Evolutionary conservation across 2,888 invertebrate genomes (phyloP), one percentile per base, ranked within the genome.

Genomic region (Rhagophthalmus giganteus): DNA sequence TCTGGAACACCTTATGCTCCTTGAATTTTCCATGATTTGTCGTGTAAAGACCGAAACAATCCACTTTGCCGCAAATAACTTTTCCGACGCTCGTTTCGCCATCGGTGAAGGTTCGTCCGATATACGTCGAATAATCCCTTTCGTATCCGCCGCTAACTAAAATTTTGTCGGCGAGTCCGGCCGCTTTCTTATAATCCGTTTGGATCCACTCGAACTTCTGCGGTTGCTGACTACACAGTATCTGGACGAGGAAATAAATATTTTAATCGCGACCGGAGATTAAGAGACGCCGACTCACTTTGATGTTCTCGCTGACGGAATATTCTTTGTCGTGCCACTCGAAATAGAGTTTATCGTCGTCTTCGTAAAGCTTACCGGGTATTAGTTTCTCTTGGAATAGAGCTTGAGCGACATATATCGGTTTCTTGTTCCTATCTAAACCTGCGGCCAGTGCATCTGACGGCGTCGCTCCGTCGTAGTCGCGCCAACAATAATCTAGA

Each of bases 21-120:
- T 25, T 10, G 0, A 1, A 10, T 8, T 20, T 26, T 13, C 41
- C 37, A 31, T 41, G 20, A 24, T 15, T 27, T 2, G 52, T 25
- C 2, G 15, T 41, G 24, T 34, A 52, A 7, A 52, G 25, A 4
- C 40, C 45, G 9, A 9, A 34, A 14, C 25, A 11, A 7, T 34
- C 25, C 9, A 16, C 12, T 7, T 24, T 34, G 3, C 26, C 25
- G 5, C 35, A 26, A 2, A 45, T 15, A 2, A 46, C 35, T 35
- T 52, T 52, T 34, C 52, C 45, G n/a, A 46, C 13, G 7, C 10
- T 8, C 1, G 40, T n/a, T 15, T 32, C 40, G 10, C 30, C 34
- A 25, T 40, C 24, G 2, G 7, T 9, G 3, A 24, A 16, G 1
- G 24, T 13, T 10, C 52, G 12, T 11, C 52, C 52, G 1, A 48